Conservation (phyloP, 2,113 vertebrate species). For the Eulemur macaco region DNA sequence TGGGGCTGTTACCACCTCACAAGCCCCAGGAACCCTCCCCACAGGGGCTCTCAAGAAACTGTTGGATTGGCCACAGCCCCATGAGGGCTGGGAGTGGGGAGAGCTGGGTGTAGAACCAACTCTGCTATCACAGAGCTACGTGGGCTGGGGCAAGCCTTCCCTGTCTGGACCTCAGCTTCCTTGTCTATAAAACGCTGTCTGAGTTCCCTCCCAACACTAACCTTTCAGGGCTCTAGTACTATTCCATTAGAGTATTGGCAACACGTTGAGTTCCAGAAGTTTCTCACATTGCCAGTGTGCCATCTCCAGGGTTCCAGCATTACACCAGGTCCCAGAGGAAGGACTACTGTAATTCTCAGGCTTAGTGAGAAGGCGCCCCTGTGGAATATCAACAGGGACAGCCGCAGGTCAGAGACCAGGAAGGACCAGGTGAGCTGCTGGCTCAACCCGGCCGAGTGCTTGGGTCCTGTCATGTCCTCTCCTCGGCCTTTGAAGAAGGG, state of each 20-base stretch:
- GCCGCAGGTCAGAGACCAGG: neutral
- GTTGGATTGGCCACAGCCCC: neutral
- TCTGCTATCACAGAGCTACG: neutral
- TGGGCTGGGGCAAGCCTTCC: neutral
- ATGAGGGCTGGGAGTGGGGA: neutral
- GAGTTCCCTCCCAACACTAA: neutral
- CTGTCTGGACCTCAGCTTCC: neutral
- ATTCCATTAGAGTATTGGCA: neutral
- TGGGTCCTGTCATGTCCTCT: neutral
- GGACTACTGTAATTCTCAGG: neutral
- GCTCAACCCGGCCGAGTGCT: fast-evolving
- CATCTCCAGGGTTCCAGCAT: neutral
- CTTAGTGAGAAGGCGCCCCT: neutral
- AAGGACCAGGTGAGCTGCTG: neutral
- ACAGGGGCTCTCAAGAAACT: neutral
- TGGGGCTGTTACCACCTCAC: neutral
- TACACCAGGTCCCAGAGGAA: neutral
- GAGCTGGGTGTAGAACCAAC: neutral
- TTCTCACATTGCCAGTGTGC: neutral
- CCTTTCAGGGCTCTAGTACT: neutral
- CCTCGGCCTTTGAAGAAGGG: neutral
- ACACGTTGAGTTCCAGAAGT: neutral
- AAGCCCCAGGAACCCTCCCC: neutral
- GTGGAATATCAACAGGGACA: neutral
- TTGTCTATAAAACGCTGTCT: neutral